Base-by-base conservation (phyloP, 2,888 invertebrate species). In the Schrankia costaestrigalis region DNA sequence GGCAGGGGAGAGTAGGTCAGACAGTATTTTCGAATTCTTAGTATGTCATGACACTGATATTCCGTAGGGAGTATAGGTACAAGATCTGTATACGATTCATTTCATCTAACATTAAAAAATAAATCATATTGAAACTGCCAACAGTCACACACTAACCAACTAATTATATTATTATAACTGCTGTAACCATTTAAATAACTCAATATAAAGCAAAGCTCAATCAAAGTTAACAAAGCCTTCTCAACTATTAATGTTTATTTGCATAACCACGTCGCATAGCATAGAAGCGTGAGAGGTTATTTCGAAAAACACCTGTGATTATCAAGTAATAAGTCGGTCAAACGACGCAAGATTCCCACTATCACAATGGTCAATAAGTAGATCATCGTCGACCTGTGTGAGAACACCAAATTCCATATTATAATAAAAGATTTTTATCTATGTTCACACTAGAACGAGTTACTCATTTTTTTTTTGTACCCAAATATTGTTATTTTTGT, bases 321-420 rank as follows among this genome's bases (percentile, higher is more conserved):
- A 71, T 63, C 61, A 65, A 67, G 62, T 71, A 59, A 70, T 72
- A 82, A 82, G 75, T 71, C 67, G 83, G 83, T 73, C 84, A 77
- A 48, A 65, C 65, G 61, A 46, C 58, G 72, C 65, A 71, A 77
- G 78, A 63, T 74, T 81, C 83, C 65, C 84, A 82, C 71, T 71
- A 64, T 66, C 65, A 85, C 83, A 86, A 86, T 86, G 81, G 80
- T 75, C 84, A 82, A 80, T 85, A 82, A 59, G 63, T 72, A 63
- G 68, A 67, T 55, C 73, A 67, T 66, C 69, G 58, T 11, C 63
- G 69, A 58, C 59, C 64, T 71, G 74, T 78, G 77, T 52, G 77
- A 74, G 60, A 71, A 68, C 52, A 31, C 53, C 59, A 41, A 55
- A 67, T 67, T 61, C 57, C 54, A 63, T 57, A 51, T 36, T n/a